Evolutionary conservation across 2,797 vertebrate genomes (phyloP).

Genomic region (Hipposideros larvatus): DNA sequence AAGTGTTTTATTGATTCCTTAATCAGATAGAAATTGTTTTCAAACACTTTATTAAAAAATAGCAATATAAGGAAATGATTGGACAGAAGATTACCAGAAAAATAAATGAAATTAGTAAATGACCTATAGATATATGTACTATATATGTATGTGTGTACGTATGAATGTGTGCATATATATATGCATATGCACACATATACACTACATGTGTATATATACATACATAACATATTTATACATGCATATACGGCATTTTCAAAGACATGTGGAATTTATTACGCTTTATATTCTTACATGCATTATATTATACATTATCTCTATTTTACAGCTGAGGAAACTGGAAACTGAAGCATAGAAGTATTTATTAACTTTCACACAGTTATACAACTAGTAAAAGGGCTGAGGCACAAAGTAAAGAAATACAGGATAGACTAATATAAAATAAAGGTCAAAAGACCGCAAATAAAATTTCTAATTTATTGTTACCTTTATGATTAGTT

Average conservation of each 20-base stretch:
- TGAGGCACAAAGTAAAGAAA: constrained; percentile 40
- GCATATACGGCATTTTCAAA: not conserved
- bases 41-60: not conserved
- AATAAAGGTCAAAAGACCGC: constrained; percentile 73
- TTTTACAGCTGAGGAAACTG: constrained; percentile 29
- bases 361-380: constrained; percentile 55
- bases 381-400: constrained; percentile 31
- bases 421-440: constrained; percentile 51
- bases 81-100: not conserved
- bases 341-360: constrained; percentile 48
- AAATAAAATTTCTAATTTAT: constrained; percentile 73
- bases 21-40: not conserved
- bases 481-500: constrained; percentile 71
- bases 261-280: constrained; percentile 9
- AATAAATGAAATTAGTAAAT: constrained; percentile 30
- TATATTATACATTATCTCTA: constrained; percentile 39
- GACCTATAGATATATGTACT: not conserved
- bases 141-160: not conserved
- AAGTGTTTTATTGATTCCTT: not conserved
- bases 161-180: too few relatives aligned
- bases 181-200: not conserved
- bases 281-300: constrained; percentile 1
- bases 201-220: too few relatives aligned
- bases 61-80: not conserved
- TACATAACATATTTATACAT: not conserved